Percentiles rank a stretch among this genome's conserved stretches.
Conservation (phyloP, 53 echinoderm and acorn worm species). For the Antedon mediterranea region DNA sequence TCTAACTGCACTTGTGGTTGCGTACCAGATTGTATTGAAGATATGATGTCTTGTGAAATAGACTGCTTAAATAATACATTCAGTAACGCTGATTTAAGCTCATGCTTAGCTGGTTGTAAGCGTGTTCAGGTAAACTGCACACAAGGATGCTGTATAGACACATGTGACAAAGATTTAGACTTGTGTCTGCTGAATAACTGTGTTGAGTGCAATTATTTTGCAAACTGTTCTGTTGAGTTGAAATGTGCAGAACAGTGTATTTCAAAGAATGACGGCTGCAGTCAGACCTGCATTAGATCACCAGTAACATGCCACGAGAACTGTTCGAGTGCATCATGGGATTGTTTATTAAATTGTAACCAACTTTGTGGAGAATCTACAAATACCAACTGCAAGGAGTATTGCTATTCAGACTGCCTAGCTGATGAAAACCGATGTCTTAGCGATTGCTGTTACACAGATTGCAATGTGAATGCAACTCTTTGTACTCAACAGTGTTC, state of each 20-base stretch:
- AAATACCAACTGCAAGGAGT: constrained; percentile 2
- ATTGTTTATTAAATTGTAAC: constrained; percentile 18
- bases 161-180: constrained; percentile 2
- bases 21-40: constrained; percentile 46
- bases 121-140: constrained; percentile 20
- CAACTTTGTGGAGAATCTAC: constrained; percentile 8
- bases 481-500: constrained; percentile 22
- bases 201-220: neutral
- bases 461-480: constrained; percentile 9
- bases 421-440: constrained; percentile 7
- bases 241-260: constrained; percentile 24
- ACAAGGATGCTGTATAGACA: constrained; percentile 30
- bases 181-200: constrained; percentile 13
- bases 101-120: constrained; percentile 15
- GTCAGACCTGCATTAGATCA: constrained; percentile 9
- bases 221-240: constrained; percentile 14
- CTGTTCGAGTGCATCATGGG: constrained; percentile 9
- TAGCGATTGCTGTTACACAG: constrained; percentile 14
- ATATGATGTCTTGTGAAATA: constrained; percentile 9
- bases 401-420: constrained; percentile 17
- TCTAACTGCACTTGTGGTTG: constrained; percentile 67
- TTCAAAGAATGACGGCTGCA: constrained; percentile 8
- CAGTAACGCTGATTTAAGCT: constrained; percentile 9
- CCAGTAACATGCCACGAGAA: constrained; percentile 25
- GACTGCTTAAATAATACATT: constrained; percentile 24